Conservation (phyloP, 2,888 invertebrate species). For the Galerucella calmariensis region DNA sequence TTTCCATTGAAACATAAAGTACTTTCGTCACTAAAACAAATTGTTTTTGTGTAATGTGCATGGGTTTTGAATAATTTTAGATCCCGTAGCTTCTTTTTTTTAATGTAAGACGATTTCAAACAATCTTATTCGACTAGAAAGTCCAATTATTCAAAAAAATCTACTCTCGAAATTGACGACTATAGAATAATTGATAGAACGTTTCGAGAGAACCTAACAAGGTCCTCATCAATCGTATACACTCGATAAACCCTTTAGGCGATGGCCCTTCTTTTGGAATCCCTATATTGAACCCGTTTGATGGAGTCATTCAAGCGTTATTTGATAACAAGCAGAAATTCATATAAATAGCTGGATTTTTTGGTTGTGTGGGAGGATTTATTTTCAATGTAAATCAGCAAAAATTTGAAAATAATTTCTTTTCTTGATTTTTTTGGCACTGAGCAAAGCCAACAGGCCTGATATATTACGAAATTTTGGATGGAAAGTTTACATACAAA, state of each 20-base stretch:
- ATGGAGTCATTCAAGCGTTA: conserved; percentile 41
- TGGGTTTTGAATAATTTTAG: too few species aligned
- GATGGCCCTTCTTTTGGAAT: conserved; percentile 40
- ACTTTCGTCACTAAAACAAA: too few species aligned
- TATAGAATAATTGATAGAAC: conserved; percentile 13
- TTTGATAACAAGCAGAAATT: conserved; percentile 48
- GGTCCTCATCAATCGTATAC: conserved; percentile 55
- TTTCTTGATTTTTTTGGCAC: too few species aligned
- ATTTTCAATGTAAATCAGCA: background rate
- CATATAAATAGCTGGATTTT: conserved; percentile 34
- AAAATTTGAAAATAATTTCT: too few species aligned
- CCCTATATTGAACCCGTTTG: conserved; percentile 50
- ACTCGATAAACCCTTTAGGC: conserved; percentile 55
- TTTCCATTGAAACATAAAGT: too few species aligned
- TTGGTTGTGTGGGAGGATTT: conserved; percentile 3
- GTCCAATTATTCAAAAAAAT: background rate
- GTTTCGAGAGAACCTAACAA: conserved; percentile 48
- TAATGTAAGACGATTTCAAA: too few species aligned
- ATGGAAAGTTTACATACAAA: too few species aligned
- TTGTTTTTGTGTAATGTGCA: too few species aligned
- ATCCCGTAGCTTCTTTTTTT: too few species aligned
- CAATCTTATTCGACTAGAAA: too few species aligned
- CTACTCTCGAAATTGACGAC: conserved; percentile 13
- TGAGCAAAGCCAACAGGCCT: too few species aligned
- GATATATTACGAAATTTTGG: too few species aligned